Evolutionary conservation across 1,140 invertebrate species (phyloP).

Genomic region (Zophobas morio): DNA sequence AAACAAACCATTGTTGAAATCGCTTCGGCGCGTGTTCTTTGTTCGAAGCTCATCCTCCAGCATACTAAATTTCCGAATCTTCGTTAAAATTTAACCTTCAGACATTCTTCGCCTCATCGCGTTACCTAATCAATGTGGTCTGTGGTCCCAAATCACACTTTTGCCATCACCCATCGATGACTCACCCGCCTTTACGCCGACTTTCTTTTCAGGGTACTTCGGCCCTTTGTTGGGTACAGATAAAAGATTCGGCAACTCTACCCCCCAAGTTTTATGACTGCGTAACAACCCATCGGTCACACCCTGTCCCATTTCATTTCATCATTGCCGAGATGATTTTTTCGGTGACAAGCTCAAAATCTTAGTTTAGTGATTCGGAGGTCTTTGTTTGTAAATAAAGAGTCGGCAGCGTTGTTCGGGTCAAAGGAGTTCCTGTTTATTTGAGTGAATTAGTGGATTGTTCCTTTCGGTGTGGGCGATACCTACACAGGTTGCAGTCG

Average conservation of each 20-base stretch:
- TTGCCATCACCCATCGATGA: neutral
- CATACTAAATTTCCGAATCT: slow-evolving; percentile 15
- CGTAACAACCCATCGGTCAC: neutral
- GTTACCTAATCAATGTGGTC: neutral
- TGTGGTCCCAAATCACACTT: no score
- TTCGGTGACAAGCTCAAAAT: neutral
- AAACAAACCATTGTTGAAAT: slow-evolving; percentile 26
- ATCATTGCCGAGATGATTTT: no score
- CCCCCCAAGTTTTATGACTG: neutral
- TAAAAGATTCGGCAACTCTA: neutral
- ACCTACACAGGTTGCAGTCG: slow-evolving; percentile 19
- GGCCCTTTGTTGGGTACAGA: neutral
- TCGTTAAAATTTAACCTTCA: neutral
- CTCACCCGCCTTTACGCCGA: neutral
- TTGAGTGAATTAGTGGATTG: neutral
- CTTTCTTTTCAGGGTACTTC: neutral
- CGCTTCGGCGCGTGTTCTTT: neutral
- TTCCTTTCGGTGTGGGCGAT: slow-evolving; percentile 2
- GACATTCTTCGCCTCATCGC: neutral
- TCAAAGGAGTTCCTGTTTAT: slow-evolving; percentile 14
- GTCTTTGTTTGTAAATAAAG: slow-evolving; percentile 19
- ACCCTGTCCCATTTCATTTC: no score
- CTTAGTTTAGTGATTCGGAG: neutral
- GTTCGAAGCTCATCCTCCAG: neutral
- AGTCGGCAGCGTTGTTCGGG: neutral